Conservation (phyloP, 2,888 invertebrate genomes). For the Auanema sp. region DNA sequence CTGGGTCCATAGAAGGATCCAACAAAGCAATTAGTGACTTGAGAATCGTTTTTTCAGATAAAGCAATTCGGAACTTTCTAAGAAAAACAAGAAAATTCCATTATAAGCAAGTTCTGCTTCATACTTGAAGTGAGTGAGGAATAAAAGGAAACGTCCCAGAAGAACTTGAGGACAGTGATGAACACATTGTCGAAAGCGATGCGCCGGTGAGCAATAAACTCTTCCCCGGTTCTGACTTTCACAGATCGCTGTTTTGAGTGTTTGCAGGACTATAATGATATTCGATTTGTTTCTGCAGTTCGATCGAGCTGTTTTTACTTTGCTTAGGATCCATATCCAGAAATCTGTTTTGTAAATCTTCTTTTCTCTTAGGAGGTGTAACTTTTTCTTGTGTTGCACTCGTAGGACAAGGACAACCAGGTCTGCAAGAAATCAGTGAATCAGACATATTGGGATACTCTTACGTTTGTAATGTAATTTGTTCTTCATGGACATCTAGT, state of each 20-base stretch:
- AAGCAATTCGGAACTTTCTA: slow-evolving; percentile 69
- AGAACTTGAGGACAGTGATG: slow-evolving; percentile 49
- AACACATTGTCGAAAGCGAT: slow-evolving; percentile 67
- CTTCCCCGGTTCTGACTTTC: slow-evolving; percentile 70
- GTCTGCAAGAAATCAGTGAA: not conserved
- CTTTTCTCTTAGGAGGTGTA: slow-evolving; percentile 37
- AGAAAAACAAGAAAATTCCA: slow-evolving; percentile 27
- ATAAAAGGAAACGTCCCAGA: slow-evolving; percentile 71
- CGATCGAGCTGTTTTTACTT: slow-evolving; percentile 18
- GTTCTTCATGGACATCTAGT: not conserved
- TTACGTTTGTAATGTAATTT: not conserved
- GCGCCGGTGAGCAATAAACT: slow-evolving; percentile 72
- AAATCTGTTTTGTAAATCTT: slow-evolving; percentile 55
- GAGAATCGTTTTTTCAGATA: slow-evolving; percentile 71
- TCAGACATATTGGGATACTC: not conserved
- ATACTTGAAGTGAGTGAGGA: slow-evolving; percentile 69
- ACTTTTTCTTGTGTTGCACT: not conserved
- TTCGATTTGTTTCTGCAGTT: not conserved
- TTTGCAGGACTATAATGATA: not conserved
- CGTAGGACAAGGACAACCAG: not conserved
- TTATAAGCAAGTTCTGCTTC: not conserved
- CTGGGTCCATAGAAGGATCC: slow-evolving; percentile 73
- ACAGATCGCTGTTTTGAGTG: slow-evolving; percentile 1
- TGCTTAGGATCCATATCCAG: slow-evolving; percentile 58
- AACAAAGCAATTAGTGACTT: slow-evolving; percentile 71